Percentiles rank a stretch among this genome's conserved stretches.
These are phyloP conservation scores for Meliscaeva auricollis DNA, from an alignment of 2,888 invertebrate genomes.

Conservation along the genomic window DNA sequence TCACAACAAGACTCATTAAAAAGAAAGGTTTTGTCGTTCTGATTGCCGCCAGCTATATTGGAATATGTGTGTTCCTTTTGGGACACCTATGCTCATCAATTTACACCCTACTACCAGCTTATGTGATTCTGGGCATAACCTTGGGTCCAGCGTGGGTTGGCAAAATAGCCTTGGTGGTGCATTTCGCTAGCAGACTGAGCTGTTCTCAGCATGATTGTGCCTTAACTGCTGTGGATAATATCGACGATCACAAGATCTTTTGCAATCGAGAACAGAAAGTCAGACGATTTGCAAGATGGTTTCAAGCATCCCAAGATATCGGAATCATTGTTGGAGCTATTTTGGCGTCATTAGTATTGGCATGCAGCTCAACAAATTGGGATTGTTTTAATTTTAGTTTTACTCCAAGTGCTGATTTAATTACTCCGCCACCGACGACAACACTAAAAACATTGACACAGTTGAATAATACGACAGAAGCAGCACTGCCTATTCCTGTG, in stretches of 20 bases:
- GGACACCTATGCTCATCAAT: slow-evolving; percentile 86
- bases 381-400: slow-evolving; percentile 78
- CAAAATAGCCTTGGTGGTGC: slow-evolving; percentile 82
- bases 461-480: not conserved
- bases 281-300: slow-evolving; percentile 85
- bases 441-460: not conserved
- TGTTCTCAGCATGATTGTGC: slow-evolving; percentile 83
- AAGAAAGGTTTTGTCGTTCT: slow-evolving; percentile 85
- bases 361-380: slow-evolving; percentile 82
- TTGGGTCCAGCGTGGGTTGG: slow-evolving; percentile 84
- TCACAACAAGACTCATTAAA: slow-evolving; percentile 85
- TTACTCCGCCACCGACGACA: slow-evolving; percentile 10
- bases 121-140: slow-evolving; percentile 86
- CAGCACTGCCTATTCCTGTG: slow-evolving; percentile 41
- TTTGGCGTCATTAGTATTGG: slow-evolving; percentile 84
- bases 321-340: slow-evolving; percentile 86
- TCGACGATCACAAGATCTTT: slow-evolving; percentile 83
- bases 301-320: slow-evolving; percentile 86
- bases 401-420: slow-evolving; percentile 36
- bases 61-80: slow-evolving; percentile 86
- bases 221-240: slow-evolving; percentile 78
- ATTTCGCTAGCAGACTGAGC: slow-evolving; percentile 82
- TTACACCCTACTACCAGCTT: slow-evolving; percentile 85
- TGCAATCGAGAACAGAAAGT: slow-evolving; percentile 84
- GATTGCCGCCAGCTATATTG: slow-evolving; percentile 85